phyloP scores from a whole-genome alignment of 2,888 invertebrate genomes.

The Microctonus aethiopoides region DNA sequence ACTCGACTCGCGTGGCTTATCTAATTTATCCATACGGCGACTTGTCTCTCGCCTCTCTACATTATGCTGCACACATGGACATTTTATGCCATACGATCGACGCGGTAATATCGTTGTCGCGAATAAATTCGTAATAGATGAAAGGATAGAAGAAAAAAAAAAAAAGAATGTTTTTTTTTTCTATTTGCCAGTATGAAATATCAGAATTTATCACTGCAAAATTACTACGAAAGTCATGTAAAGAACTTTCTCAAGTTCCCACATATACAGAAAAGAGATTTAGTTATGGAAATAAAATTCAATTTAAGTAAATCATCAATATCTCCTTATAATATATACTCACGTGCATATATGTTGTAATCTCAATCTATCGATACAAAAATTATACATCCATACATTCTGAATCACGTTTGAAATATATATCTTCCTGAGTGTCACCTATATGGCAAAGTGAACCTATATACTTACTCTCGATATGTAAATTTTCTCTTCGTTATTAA shows the following conservation, averaged over 20 bases:
- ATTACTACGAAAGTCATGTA: neutral
- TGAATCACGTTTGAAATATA: neutral
- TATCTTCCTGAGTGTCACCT: conserved; percentile 22
- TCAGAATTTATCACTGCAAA: conserved; percentile 8
- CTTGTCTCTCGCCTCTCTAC: conserved; percentile 33
- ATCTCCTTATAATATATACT: neutral
- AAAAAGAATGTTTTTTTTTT: conserved; percentile 5
- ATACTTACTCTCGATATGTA: conserved; percentile 34
- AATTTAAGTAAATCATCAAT: conserved; percentile 7
- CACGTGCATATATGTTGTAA: neutral
- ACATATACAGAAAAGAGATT: neutral
- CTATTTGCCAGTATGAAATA: conserved; percentile 12
- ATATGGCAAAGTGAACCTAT: conserved; percentile 6
- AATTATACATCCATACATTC: neutral
- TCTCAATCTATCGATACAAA: neutral
- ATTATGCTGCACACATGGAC: conserved; percentile 22
- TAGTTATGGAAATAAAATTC: conserved; percentile 6
- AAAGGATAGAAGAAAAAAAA: conserved; percentile 5
- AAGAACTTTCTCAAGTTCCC: conserved; percentile 30
- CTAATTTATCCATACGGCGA: conserved; percentile 53
- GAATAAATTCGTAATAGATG: conserved; percentile 31
- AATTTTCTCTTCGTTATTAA: conserved; percentile 21
- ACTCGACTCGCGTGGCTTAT: conserved; percentile 56
- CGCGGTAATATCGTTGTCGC: conserved; percentile 29
- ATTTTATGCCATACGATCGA: conserved; percentile 22